These are phyloP conservation scores for Leptothorax acervorum DNA, from an alignment of 2,888 invertebrate species.

Conservation along the genomic window DNA sequence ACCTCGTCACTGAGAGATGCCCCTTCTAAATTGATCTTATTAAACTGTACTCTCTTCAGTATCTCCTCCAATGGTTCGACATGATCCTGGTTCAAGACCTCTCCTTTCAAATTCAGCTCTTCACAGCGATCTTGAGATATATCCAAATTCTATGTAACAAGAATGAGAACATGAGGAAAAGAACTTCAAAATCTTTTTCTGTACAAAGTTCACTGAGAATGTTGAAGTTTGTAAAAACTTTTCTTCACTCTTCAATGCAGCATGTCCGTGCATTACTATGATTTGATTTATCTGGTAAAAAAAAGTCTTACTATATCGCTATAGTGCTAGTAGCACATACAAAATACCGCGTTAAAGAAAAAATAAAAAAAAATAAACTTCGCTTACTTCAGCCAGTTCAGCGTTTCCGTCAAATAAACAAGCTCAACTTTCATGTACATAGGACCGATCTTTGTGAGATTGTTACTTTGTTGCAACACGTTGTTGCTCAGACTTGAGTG, in stretches of 20 bases:
- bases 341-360: constrained; percentile 15
- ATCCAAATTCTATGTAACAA: constrained; percentile 83
- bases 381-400: constrained; percentile 4
- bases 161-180: constrained; percentile 8
- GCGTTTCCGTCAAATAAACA: constrained; percentile 22
- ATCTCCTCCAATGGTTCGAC: constrained; percentile 95
- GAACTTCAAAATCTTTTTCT: background rate
- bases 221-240: constrained; percentile 15
- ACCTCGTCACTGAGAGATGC: constrained; percentile 91
- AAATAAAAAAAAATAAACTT: constrained; percentile 22
- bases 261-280: constrained; percentile 1
- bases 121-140: constrained; percentile 87
- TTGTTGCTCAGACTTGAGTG: constrained; percentile 16
- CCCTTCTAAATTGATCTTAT: constrained; percentile 89
- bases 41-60: constrained; percentile 92
- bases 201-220: background rate
- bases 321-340: background rate
- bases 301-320: constrained; percentile 2
- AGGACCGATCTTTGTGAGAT: constrained; percentile 2
- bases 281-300: constrained; percentile 17
- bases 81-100: constrained; percentile 89
- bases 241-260: constrained; percentile 17
- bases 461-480: constrained; percentile 10
- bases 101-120: constrained; percentile 88
- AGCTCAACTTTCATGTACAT: constrained; percentile 21